Base-by-base conservation (phyloP, 1,140 invertebrate species). In the Macrosteles quadrilineatus region DNA sequence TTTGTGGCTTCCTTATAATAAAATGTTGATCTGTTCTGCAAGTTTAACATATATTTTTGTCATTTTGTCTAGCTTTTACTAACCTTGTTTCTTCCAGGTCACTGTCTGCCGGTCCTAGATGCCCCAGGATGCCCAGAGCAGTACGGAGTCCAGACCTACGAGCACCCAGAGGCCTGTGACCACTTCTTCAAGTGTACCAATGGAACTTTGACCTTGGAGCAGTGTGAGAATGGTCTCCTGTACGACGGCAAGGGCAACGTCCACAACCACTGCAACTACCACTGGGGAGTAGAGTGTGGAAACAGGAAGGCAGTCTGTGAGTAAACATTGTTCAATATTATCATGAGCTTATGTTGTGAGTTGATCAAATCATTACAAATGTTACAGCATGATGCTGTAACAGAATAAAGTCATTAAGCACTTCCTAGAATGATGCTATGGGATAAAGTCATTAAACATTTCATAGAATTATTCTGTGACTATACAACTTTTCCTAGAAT, bases 251-350 rank as follows among this genome's bases (percentile, higher is more conserved):
- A 93, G 76, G 94, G 94, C 1, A 87, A 87, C 1, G 90, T 94
- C 0, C 90, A 96, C 82, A 89, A 96, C 77, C 92, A 96, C 82
- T 97, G 95, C 85, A 95, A 95, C 81, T 97, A 96, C 82, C 85
- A 95, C 81, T 97, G 95, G 94, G 93, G 89, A 25, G 93, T 95
- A 0, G 85, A 96, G 71, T 97, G 94, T 77, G 93, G 90, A n/a
- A 81, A 87, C n/a, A 87, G 93, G 69, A 90, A 91, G 76, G 88
- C 88, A 77, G 90, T 94, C 76, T 80, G 92, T 94, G 83, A 86
- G 88, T 88, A 77, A 0, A 45, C 31, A 17, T 12, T 25, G 25
- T 31, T 9, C 6, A 6, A 40, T 40, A 9, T 17, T 40, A 40
- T 40, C 6, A 40, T 17, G 36, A 40, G 36, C 6, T 40, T 40